These are phyloP conservation scores for Crotalus viridis DNA, from an alignment of 2,113 vertebrate species.

Conservation along the genomic window DNA sequence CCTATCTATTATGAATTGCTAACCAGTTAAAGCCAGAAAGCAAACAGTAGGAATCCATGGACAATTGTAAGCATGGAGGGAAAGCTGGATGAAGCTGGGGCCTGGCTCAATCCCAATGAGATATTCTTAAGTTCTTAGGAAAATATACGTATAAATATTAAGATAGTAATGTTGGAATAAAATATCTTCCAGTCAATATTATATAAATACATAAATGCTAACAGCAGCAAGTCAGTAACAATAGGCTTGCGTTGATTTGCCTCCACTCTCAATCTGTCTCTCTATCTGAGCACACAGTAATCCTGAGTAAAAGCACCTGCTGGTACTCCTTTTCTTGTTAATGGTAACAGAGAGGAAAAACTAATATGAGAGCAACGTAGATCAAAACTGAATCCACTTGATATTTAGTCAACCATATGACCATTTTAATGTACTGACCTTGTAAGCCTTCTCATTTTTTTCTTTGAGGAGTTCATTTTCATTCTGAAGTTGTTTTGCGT, in stretches of 20 bases:
- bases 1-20: neutral
- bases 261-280: neutral
- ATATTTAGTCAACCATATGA: neutral
- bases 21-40: neutral
- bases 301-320: too few species aligned
- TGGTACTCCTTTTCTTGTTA: neutral
- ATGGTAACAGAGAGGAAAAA: neutral
- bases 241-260: neutral
- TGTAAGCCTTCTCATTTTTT: conserved; percentile 79
- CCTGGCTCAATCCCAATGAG: neutral
- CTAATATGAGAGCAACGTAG: neutral
- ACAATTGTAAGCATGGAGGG: neutral
- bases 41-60: neutral
- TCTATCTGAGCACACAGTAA: neutral
- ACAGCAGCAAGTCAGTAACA: neutral
- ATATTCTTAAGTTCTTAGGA: neutral
- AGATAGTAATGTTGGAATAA: neutral
- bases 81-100: neutral
- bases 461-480: conserved; percentile 84
- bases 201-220: neutral
- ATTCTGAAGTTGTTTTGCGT: conserved; percentile 86
- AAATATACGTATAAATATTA: neutral
- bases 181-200: neutral
- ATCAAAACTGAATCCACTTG: neutral
- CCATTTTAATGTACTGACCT: conserved; percentile 68